phyloP scores from a whole-genome alignment of 2,113 vertebrate genomes.

The Gorsachius goisagi region DNA sequence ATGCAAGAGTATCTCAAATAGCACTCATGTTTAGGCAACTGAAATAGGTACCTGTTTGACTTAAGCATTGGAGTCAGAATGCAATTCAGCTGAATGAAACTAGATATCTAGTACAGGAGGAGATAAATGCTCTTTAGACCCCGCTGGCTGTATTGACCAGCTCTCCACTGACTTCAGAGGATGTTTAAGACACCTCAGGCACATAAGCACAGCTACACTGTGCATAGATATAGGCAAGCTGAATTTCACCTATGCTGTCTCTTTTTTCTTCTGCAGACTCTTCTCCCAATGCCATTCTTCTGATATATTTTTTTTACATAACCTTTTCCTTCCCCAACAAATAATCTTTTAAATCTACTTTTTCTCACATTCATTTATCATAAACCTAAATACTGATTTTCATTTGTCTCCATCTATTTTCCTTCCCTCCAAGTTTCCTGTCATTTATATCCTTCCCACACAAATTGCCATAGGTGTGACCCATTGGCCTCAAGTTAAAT shows the following conservation, averaged over 20 bases:
- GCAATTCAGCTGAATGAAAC: background rate
- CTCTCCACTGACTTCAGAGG: background rate
- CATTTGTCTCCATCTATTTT: background rate
- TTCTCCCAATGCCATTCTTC: background rate
- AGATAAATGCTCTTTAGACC: background rate
- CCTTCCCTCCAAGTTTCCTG: background rate
- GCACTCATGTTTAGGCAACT: background rate
- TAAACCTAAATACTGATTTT: background rate
- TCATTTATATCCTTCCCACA: background rate
- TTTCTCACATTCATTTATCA: background rate
- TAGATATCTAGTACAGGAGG: background rate
- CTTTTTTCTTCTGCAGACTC: background rate
- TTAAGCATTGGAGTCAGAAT: background rate
- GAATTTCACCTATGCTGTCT: background rate
- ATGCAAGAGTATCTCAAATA: background rate
- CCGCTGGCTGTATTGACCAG: background rate
- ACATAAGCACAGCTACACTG: background rate
- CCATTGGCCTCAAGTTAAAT: background rate
- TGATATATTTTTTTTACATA: background rate
- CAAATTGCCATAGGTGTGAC: background rate
- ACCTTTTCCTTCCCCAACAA: background rate
- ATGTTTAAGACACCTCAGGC: background rate
- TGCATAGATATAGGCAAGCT: background rate
- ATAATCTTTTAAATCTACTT: background rate
- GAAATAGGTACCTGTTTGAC: background rate